phyloP scores from a whole-genome alignment of 30 jellyfish, hydroid and myxozoan species.

The Chrysaora quinquecirrha region DNA sequence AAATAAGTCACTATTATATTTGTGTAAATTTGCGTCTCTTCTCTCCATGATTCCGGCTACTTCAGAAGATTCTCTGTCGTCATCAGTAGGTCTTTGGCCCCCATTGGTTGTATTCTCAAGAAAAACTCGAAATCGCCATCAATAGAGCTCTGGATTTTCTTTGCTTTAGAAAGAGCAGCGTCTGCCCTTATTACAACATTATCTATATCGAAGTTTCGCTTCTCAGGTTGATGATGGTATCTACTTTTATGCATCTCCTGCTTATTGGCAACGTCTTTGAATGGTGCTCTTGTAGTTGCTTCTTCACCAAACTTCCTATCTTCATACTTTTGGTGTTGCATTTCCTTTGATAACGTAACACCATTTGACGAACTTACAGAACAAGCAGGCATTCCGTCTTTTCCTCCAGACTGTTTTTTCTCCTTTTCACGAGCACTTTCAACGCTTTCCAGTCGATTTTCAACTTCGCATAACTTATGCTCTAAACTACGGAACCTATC shows the following conservation, averaged over 20 bases:
- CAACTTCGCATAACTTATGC: constrained; percentile 25
- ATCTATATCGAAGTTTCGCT: constrained; percentile 6
- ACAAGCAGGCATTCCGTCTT: constrained; percentile 7
- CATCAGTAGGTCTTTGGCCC: not conserved
- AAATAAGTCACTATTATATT: not conserved
- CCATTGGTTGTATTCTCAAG: not conserved
- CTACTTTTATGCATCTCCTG: not conserved
- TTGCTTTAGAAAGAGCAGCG: constrained; percentile 52
- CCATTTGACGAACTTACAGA: not conserved
- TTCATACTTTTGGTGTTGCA: not conserved
- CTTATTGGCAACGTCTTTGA: not conserved
- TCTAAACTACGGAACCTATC: constrained; percentile 26
- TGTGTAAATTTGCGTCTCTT: not conserved
- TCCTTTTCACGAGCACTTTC: constrained; percentile 32
- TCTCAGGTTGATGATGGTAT: constrained; percentile 4
- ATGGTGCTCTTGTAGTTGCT: not conserved
- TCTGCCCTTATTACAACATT: constrained; percentile 34
- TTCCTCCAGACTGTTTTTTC: constrained; percentile 14
- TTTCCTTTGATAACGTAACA: not conserved
- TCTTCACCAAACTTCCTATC: not conserved
- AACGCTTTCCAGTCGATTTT: constrained; percentile 37
- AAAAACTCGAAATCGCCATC: constrained; percentile 55
- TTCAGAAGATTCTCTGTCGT: constrained; percentile 44
- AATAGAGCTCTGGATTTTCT: constrained; percentile 36
- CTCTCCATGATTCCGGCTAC: constrained; percentile 23